phyloP scores from a whole-genome alignment of 2,113 vertebrate species.

The Hippocampus zosterae region DNA sequence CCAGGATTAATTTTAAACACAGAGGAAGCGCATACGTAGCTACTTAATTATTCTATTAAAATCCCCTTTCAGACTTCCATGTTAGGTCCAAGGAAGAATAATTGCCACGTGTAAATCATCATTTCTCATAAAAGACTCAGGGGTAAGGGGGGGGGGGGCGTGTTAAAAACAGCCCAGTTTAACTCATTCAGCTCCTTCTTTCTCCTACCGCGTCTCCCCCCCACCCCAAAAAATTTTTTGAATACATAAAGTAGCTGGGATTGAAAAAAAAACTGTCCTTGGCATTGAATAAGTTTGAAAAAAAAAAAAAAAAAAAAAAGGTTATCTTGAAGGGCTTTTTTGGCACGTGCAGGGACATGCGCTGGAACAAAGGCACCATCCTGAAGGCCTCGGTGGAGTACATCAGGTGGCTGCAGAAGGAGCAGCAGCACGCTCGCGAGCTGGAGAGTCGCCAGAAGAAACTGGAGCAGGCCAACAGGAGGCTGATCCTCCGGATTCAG shows the following conservation, averaged over 20 bases:
- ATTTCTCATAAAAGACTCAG: conserved; percentile 79
- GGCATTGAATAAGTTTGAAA: too few relatives aligned
- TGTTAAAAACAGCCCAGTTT: too few relatives aligned
- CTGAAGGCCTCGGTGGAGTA: conserved; percentile 99
- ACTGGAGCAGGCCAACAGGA: conserved; percentile 91
- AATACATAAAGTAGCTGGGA: too few relatives aligned
- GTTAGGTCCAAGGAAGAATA: conserved; percentile 98
- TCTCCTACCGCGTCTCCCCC: too few relatives aligned
- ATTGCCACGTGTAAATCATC: conserved; percentile 93
- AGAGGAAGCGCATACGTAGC: conserved; percentile 79
- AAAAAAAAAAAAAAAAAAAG: conserved; percentile 69
- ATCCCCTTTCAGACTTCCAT: conserved; percentile 91
- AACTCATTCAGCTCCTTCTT: too few relatives aligned
- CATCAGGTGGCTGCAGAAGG: conserved; percentile 99
- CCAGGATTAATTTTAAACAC: conserved; percentile 97
- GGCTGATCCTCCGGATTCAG: conserved; percentile 93
- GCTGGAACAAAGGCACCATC: conserved; percentile 99
- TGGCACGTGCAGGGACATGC: conserved; percentile 86
- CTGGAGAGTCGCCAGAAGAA: conserved; percentile 94
- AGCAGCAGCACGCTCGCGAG: conserved; percentile 93
- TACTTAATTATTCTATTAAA: conserved; percentile 99
- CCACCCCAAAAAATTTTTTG: too few relatives aligned
- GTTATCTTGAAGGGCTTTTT: conserved; percentile 76
- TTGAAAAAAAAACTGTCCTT: too few relatives aligned
- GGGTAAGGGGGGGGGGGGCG: too few relatives aligned